phyloP scores from a whole-genome alignment of 2,888 invertebrate genomes.

The Cheiracanthium punctorium region DNA sequence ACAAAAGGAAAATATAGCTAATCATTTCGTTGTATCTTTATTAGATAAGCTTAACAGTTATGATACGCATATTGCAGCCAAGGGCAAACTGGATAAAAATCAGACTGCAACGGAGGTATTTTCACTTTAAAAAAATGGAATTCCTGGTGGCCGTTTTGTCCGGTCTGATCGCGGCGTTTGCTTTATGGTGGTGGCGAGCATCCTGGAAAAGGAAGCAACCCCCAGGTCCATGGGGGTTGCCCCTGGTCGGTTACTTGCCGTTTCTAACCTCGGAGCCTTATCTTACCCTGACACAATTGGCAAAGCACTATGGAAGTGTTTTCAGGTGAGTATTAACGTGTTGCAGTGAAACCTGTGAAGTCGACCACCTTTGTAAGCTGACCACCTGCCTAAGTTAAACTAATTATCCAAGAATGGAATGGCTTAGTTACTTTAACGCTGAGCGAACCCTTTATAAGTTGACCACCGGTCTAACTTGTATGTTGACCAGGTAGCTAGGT shows the following conservation, averaged over 20 bases:
- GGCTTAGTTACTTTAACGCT: too few relatives aligned
- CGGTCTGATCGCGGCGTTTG: background rate
- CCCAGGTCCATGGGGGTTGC: background rate
- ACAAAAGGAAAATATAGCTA: too few relatives aligned
- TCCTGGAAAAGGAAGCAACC: background rate
- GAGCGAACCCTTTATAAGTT: too few relatives aligned
- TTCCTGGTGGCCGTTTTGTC: background rate
- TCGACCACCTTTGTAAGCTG: too few relatives aligned
- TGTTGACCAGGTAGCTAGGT: too few relatives aligned
- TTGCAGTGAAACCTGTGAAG: too few relatives aligned
- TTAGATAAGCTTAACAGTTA: too few relatives aligned
- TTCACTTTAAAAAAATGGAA: background rate
- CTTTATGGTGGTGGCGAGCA: background rate
- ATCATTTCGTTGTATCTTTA: too few relatives aligned
- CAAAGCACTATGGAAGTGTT: background rate
- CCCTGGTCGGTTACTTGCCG: background rate
- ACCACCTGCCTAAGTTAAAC: too few relatives aligned
- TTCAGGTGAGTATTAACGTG: background rate
- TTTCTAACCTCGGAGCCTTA: background rate
- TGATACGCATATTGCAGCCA: too few relatives aligned
- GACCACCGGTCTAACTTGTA: too few relatives aligned
- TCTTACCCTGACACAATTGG: background rate
- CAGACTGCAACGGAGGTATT: background rate
- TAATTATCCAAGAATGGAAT: too few relatives aligned
- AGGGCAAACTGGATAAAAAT: background rate